Conservation (phyloP, 1,140 invertebrate genomes). For the Drosophila orosa region DNA sequence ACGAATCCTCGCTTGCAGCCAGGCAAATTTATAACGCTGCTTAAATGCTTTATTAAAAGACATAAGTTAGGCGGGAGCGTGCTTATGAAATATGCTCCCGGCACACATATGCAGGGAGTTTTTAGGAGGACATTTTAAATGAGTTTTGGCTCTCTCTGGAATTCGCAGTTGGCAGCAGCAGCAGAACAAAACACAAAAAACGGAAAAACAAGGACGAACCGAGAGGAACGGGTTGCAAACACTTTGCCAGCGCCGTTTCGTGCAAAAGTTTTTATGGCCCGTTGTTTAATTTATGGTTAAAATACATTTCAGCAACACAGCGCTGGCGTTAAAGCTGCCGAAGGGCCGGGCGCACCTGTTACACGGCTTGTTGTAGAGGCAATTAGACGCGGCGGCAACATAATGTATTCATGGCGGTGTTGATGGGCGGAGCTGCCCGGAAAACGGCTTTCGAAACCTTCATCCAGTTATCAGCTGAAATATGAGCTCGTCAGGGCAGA, state of each 20-base stretch:
- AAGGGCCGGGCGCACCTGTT: conserved; percentile 61
- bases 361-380: conserved; percentile 48
- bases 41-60: conserved; percentile 79
- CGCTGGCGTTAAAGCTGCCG: conserved; percentile 28
- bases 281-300: conserved; percentile 79
- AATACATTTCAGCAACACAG: conserved; percentile 75
- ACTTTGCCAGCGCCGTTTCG: conserved; percentile 57
- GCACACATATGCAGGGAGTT: conserved; percentile 7
- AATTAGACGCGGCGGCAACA: conserved; percentile 61
- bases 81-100: conserved; percentile 58
- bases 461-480: conserved; percentile 69
- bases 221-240: conserved; percentile 53
- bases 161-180: conserved; percentile 49
- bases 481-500: conserved; percentile 53
- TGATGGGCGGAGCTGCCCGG: conserved; percentile 17
- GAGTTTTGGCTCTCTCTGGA: conserved; percentile 61
- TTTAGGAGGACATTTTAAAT: conserved; percentile 62
- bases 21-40: conserved; percentile 72
- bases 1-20: conserved; percentile 60
- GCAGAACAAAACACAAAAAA: conserved; percentile 15
- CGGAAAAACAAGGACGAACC: conserved; percentile 1
- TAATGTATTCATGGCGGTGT: conserved; percentile 65
- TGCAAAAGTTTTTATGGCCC: conserved; percentile 76
- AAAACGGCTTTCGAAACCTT: conserved; percentile 26
- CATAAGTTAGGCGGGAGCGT: conserved; percentile 52